Evolutionary conservation across 2,888 invertebrate species (phyloP), one percentile per base, ranked within the genome.

Genomic region (Microplitis deprimator): DNA sequence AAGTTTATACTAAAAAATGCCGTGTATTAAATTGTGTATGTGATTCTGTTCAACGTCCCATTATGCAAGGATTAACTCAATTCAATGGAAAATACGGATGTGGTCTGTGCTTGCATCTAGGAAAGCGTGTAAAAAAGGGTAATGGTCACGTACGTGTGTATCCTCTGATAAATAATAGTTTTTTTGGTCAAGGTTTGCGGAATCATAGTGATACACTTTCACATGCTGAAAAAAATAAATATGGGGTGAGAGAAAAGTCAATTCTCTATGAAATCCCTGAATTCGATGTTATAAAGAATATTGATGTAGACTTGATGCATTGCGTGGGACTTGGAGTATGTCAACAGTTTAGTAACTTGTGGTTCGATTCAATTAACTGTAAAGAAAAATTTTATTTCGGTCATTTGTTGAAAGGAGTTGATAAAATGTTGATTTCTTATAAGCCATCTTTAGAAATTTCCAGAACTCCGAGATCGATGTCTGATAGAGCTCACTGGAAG

Each of bases 231-330:
- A 29, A 13, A 62, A 39, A 41, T 8, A 60, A 74, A 40, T 10
- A 38, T 17, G 76, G 76, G 10, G 20, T 76, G 13, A 76, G 65
- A 64, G 73, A 73, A 38, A 29, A 6, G 5, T 72, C 76, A 7
- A 61, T 61, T 61, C n/a, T 61, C 6, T n/a, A 6, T 61, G 13
- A 61, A 13, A 39, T 77, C 10, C 64, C 68, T 13, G 38, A 61
- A 10, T 77, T 77, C 68, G 38, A 77, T 68, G 75, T 77, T 5
- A 61, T 77, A 10, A 20, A 50, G 1, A 69, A 69, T 13, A 13
- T 77, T 5, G 59, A 62, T 16, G 68, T 69, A 7, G 75, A 77
- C 39, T 75, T 40, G 59, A 77, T 77, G 77, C 77, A 77, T 64
- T 75, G 16, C 20, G 68, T 68, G 3, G 16, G 40, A 5, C 40